These are phyloP conservation scores for Camptogramma bilineatum DNA, from an alignment of 2,888 invertebrate genomes.

Conservation along the genomic window DNA sequence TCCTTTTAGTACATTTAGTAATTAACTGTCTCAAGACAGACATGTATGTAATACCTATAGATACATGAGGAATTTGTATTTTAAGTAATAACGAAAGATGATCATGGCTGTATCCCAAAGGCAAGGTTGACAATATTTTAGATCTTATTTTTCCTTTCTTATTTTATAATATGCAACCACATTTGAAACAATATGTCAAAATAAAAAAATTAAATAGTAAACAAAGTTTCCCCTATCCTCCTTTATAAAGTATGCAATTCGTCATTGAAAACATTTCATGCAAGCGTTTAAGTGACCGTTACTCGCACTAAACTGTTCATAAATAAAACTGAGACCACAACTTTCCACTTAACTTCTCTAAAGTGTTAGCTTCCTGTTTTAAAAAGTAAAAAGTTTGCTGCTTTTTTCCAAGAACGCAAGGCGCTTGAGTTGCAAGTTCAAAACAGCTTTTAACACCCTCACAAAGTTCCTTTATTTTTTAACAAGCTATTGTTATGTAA, in stretches of 20 bases:
- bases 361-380: slow-evolving; percentile 82
- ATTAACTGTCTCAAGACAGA: not conserved
- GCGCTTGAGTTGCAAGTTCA: slow-evolving; percentile 77
- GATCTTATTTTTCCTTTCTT: no score
- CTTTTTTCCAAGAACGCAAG: slow-evolving; percentile 71
- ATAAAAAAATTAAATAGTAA: no score
- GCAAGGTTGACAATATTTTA: no score
- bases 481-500: slow-evolving; percentile 23
- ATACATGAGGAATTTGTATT: no score
- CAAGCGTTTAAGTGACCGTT: slow-evolving; percentile 62
- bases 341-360: slow-evolving; percentile 81
- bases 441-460: slow-evolving; percentile 78
- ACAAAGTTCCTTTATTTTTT: slow-evolving; percentile 45
- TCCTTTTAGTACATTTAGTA: not conserved
- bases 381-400: slow-evolving; percentile 63
- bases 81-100: no score
- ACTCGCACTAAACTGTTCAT: slow-evolving; percentile 68
- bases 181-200: no score
- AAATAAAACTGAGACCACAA: slow-evolving; percentile 76
- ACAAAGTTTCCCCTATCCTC: not conserved
- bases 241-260: slow-evolving; percentile 7
- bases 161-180: no score
- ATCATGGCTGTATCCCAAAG: no score
- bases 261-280: slow-evolving; percentile 35
- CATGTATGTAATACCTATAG: not conserved